phyloP scores from a whole-genome alignment of 2,113 vertebrate genomes.

The Origma solitaria region DNA sequence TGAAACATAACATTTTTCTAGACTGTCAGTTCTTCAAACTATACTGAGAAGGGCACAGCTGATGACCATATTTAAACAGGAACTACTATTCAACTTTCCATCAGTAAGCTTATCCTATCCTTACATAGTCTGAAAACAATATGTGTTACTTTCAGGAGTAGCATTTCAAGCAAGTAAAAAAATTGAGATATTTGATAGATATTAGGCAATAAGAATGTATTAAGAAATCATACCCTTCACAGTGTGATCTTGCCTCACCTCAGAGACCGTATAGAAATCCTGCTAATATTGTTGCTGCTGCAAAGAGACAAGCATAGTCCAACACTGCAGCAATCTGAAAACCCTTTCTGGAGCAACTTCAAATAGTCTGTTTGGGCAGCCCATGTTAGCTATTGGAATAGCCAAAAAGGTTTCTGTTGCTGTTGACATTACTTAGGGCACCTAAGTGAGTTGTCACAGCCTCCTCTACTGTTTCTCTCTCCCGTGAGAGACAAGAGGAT shows the following conservation, averaged over 20 bases:
- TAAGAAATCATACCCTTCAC: not conserved
- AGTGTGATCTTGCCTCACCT: not conserved
- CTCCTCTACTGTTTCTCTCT: not conserved
- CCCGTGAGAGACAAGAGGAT: not conserved
- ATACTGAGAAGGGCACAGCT: not conserved
- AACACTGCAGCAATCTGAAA: not conserved
- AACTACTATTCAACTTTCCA: not conserved
- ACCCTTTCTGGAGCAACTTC: not conserved
- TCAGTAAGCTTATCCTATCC: not conserved
- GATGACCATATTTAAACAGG: not conserved
- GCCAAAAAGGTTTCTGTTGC: not conserved
- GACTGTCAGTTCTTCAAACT: not conserved
- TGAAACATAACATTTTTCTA: not conserved
- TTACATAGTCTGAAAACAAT: not conserved
- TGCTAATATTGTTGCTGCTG: not conserved
- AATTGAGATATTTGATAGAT: not conserved
- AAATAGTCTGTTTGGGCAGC: not conserved
- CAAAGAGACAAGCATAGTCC: not conserved
- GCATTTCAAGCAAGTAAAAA: not conserved
- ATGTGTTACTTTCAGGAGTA: not conserved
- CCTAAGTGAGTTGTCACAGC: not conserved
- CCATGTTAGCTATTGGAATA: not conserved
- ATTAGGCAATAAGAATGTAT: not conserved
- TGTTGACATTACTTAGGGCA: not conserved
- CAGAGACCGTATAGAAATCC: not conserved